Base-by-base conservation (phyloP, 2,888 invertebrate genomes). In the Caenorhabditis sp. region DNA sequence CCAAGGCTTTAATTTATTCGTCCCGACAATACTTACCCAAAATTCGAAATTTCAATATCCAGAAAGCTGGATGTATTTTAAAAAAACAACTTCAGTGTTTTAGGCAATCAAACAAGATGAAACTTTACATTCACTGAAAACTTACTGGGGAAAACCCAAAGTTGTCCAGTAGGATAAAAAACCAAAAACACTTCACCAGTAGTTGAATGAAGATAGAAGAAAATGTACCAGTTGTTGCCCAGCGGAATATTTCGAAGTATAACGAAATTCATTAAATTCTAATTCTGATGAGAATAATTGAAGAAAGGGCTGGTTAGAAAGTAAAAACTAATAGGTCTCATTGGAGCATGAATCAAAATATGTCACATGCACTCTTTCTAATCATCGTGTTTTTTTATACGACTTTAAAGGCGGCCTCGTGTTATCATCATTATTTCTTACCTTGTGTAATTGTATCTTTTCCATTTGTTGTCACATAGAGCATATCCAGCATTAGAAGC, bases 401-500 rank as follows among this genome's bases (percentile, higher is more conserved):
- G 10, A 31, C 10, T 31, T 31, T 5, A 50, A 50, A 20, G 50
- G 50, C 17, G 5, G 7, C 43, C 17, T 43, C 7, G 8, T 43
- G 3, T 43, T 2, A 10, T 43, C 17, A 17, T 43, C 17, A 43
- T 43, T 43, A 17, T 43, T 43, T 17, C 43, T 43, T 3, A 53
- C 53, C 53, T 53, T 53, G 53, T 1, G 53, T 25, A 4, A 26
- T 26, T 3, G 56, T 14, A 12, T 56, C 56, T 26, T 56, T 56
- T n/a, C 26, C 56, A 23, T 25, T 26, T 1, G 26, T 56, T 56
- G 38, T 59, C 12, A 20, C 59, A 49, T 59, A 59, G 2, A 59
- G 23, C 59, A 59, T 59, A 31, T 59, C 59, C 21, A 59, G 23
- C 59, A 59, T 59, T 23, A 59, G 26, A 27, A 59, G 49, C 3